phyloP scores from a whole-genome alignment of 2,888 invertebrate genomes.

The Andrena fulva region DNA sequence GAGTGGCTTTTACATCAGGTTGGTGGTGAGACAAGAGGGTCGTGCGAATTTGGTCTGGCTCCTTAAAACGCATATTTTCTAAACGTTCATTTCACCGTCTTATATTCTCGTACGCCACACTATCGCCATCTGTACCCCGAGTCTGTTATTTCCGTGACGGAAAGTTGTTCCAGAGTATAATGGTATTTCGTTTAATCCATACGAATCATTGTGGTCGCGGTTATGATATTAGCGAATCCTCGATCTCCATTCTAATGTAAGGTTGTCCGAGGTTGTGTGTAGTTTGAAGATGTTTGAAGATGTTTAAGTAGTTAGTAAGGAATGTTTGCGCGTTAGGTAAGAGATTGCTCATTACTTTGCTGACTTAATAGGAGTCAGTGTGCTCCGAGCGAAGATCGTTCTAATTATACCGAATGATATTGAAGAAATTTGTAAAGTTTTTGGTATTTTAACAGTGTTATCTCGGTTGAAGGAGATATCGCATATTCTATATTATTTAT shows the following conservation, averaged over 20 bases:
- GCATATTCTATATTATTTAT: too few species aligned
- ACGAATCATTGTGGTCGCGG: background rate
- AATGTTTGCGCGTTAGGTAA: background rate
- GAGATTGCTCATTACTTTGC: constrained; percentile 3
- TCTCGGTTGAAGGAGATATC: too few species aligned
- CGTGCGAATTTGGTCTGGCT: constrained; percentile 81
- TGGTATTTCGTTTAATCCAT: background rate
- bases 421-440: too few species aligned
- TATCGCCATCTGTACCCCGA: background rate
- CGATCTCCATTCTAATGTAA: background rate
- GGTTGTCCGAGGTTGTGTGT: constrained; percentile 25
- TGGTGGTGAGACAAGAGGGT: constrained; percentile 81
- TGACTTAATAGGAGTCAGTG: constrained; percentile 3
- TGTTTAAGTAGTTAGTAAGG: constrained; percentile 5
- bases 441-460: too few species aligned
- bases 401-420: background rate
- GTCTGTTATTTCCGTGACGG: constrained; percentile 7
- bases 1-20: constrained; percentile 80
- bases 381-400: background rate
- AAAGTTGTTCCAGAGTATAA: constrained; percentile 1
- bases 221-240: background rate
- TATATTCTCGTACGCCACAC: background rate
- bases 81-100: constrained; percentile 57
- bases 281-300: constrained; percentile 19
- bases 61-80: constrained; percentile 84